Base-by-base conservation (phyloP, 92 coral and sea anemone species). In the Palythoa heliodiscus region DNA sequence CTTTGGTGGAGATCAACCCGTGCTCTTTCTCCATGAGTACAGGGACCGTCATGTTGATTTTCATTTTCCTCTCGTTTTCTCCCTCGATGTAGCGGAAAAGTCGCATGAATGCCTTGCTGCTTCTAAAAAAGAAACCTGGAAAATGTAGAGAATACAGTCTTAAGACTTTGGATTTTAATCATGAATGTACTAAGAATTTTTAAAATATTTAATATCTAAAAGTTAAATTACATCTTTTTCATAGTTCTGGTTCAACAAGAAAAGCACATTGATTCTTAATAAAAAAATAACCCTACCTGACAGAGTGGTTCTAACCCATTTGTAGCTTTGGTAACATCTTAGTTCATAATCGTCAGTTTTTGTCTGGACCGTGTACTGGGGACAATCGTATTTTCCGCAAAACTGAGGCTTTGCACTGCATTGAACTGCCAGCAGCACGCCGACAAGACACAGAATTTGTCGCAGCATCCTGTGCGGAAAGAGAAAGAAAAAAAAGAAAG, bases 41-140 rank as follows among this genome's bases (percentile, higher is more conserved):
- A 37, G 93, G 93, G 5, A 83, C 93, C 2, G 90, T 90, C 93
- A 83, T 90, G 38, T 83, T 64, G 71, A 87, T 87, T 64, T 83
- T 83, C 37, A 75, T 20, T 47, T 79, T 67, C n/a, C n/a, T 29
- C 48, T 87, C 86, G 54, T 90, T 90, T 13, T 72, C 63, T 20
- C 93, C 93, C 20, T 71, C 52, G 76, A 90, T 87, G 88, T 90
- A 90, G n/a, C 47, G 58, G 77, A 82, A 87, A 73, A 90, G 77
- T 47, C 82, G 88, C 90, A 89, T 82, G 78, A 87, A 90, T 3
- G 69, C 69, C 11, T 19, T 19, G 23, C 29, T 19, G 8, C 10
- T 63, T 63, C 9, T 63, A 23, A 63, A 63, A 63, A 63, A n/a
- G 5, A 2, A 1, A 4, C 9, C 69, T 63, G 69, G 25, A 63